Percentiles rank a stretch among this genome's conserved stretches.
Conservation (phyloP, 2,888 invertebrate genomes). For the Parnassius orleans region DNA sequence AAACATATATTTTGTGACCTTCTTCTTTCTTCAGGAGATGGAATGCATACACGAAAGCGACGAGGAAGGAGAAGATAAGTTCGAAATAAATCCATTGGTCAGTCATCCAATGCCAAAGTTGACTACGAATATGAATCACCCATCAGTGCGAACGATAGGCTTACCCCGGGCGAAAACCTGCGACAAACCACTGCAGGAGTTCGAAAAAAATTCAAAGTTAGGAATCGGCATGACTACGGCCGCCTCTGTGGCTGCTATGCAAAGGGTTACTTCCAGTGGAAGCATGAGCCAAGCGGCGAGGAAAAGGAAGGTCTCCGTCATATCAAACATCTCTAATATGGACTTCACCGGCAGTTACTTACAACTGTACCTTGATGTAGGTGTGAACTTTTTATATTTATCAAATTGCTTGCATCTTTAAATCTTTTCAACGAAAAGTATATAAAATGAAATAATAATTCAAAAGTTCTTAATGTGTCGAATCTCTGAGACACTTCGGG, state of each 20-base stretch:
- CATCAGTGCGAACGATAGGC: conserved; percentile 67
- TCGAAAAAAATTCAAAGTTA: conserved; percentile 54
- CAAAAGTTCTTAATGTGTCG: no score
- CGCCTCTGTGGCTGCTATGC: conserved; percentile 73
- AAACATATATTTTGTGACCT: no score
- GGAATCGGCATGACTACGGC: conserved; percentile 62
- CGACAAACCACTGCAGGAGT: conserved; percentile 72
- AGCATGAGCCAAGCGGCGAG: conserved; percentile 78
- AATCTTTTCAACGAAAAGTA: no score
- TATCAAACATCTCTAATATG: conserved; percentile 86
- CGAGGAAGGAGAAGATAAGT: conserved; percentile 82
- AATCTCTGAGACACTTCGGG: no score
- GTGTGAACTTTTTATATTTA: conserved; percentile 35
- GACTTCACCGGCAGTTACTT: conserved; percentile 88
- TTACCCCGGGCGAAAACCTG: conserved; percentile 73
- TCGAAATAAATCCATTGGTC: conserved; percentile 72
- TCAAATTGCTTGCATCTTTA: neutral
- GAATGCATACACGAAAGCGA: conserved; percentile 85
- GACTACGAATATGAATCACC: conserved; percentile 68
- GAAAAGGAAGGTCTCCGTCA: conserved; percentile 83
- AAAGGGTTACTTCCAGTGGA: conserved; percentile 69
- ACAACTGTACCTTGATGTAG: conserved; percentile 84
- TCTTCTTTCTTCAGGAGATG: conserved; percentile 78
- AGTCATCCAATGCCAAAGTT: conserved; percentile 60
- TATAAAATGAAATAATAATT: no score